Conservation (phyloP, 2,113 vertebrate species). For the Conger conger region DNA sequence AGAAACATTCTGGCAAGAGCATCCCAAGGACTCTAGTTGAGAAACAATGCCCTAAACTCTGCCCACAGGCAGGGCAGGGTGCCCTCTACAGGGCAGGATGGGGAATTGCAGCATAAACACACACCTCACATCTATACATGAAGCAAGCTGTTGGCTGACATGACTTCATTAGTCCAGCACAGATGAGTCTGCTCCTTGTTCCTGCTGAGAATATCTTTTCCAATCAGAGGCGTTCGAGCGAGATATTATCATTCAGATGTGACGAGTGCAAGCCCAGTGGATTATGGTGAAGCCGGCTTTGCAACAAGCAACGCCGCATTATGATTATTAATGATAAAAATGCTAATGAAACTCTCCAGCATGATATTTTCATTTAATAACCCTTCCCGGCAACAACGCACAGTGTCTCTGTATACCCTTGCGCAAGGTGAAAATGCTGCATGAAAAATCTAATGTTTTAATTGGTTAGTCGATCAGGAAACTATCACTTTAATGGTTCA, state of each 20-base stretch:
- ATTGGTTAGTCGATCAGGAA: background rate
- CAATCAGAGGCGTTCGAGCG: slow-evolving; percentile 24
- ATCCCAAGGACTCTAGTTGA: no score
- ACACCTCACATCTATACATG: slow-evolving; percentile 19
- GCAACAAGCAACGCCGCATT: background rate
- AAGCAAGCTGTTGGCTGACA: slow-evolving; percentile 31
- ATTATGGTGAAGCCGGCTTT: slow-evolving; percentile 24
- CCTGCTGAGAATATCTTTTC: slow-evolving; percentile 31
- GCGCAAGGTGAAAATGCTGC: background rate
- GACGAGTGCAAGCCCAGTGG: slow-evolving; percentile 10
- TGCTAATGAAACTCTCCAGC: slow-evolving; percentile 2
- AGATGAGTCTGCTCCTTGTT: slow-evolving; percentile 39
- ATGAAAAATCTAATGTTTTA: no score
- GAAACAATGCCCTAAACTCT: no score
- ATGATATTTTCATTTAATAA: background rate
- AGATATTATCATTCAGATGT: slow-evolving; percentile 35
- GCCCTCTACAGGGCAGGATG: background rate
- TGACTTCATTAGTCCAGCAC: slow-evolving; percentile 45
- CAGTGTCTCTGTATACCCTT: background rate
- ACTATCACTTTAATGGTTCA: background rate
- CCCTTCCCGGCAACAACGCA: background rate
- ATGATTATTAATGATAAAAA: slow-evolving; percentile 19
- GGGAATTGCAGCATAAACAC: background rate
- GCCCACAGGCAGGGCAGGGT: no score
- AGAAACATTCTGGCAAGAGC: no score